These are phyloP conservation scores for Torymus tubicola DNA, from an alignment of 2,888 invertebrate genomes.

Conservation along the genomic window DNA sequence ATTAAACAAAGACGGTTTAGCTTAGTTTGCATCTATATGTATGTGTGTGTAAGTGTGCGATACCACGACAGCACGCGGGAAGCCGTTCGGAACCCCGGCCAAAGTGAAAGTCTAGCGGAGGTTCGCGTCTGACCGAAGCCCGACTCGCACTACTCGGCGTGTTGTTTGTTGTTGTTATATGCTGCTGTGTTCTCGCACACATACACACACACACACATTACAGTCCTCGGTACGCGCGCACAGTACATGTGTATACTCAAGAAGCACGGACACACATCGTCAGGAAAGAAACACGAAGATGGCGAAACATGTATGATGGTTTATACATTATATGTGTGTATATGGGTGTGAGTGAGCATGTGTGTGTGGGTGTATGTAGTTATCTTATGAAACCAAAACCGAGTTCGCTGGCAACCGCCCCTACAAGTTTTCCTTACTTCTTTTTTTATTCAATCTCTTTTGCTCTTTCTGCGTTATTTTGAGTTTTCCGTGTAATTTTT, in stretches of 20 bases:
- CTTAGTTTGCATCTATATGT: too few relatives aligned
- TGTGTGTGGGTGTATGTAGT: background rate
- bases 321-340: background rate
- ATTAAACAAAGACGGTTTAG: too few relatives aligned
- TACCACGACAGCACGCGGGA: background rate
- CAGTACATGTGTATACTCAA: background rate
- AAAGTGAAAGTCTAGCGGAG: constrained; percentile 76
- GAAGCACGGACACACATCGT: constrained; percentile 29
- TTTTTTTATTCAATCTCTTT: background rate
- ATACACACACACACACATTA: too few relatives aligned
- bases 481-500: background rate
- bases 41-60: too few relatives aligned
- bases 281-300: constrained; percentile 22
- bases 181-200: too few relatives aligned
- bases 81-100: constrained; percentile 72
- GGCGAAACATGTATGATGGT: background rate
- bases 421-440: constrained; percentile 1
- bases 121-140: constrained; percentile 65
- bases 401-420: constrained; percentile 56
- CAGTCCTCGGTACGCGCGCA: too few relatives aligned
- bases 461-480: background rate
- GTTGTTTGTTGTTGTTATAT: background rate
- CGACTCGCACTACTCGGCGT: constrained; percentile 52
- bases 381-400: constrained; percentile 23
- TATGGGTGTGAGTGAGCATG: too few relatives aligned